Base-by-base conservation (phyloP, 2,113 vertebrate genomes). In the Chlorodrepanis virens region DNA sequence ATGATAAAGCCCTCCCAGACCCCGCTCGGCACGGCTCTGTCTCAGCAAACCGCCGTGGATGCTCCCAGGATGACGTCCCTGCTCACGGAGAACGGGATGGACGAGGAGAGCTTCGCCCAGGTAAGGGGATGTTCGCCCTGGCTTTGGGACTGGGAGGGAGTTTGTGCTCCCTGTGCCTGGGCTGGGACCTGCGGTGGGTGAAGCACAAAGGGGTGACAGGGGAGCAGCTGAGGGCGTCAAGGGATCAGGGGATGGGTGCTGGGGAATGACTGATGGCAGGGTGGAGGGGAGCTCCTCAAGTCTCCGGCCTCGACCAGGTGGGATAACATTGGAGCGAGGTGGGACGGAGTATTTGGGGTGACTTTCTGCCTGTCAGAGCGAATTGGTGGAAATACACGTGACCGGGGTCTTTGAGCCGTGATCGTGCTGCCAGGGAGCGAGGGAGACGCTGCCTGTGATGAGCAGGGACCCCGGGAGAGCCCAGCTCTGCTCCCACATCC, bases 141-240 rank as follows among this genome's bases (percentile, higher is more conserved):
- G 53, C 3, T 54, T 84, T 10, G 14, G 42, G 49, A 2, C 11
- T 10, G 2, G 12, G 23, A 50, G 50, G 6, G 33, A 13, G 29
- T 25, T 83, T 16, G 14, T 21, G 17, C 31, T 57, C 31, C 27
- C 45, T 8, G 18, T 8, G 14, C 22, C 28, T 28, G 72, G 11
- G 57, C 6, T n/a, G 33, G 49, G 44, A 42, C 22, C 27, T 9
- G 21, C 0, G 0, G 8, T 0, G 23, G 64, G 5, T 9, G 21
- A 0, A 1, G 20, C 5, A 42, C 1, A 1, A 16, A 47, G 74
- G 68, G 50, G 22, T 21, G 4, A 10, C 19, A 81, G 29, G 17
- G 68, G 63, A 54, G 59, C 13, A 12, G 1, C 17, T 52, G 47
- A 6, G 35, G 80, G 60, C 27, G 14, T 6, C 15, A 1, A 28